phyloP scores from a whole-genome alignment of 1,140 invertebrate species.

The Drosophila ercepeae region DNA sequence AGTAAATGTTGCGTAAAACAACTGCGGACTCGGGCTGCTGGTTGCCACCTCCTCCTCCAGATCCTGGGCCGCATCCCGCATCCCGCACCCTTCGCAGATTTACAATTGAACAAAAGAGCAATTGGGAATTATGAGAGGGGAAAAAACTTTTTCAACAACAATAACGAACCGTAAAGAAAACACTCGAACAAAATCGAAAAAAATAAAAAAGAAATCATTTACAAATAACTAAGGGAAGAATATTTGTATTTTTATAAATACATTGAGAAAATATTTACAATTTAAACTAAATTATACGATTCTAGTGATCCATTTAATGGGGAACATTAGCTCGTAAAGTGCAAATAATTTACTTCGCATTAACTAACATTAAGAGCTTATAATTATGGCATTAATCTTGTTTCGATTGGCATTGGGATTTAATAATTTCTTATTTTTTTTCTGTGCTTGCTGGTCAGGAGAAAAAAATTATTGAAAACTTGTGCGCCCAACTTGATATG shows the following conservation, averaged over 20 bases:
- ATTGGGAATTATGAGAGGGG: constrained; percentile 76
- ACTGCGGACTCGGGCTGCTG: constrained; percentile 56
- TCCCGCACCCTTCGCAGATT: constrained; percentile 20
- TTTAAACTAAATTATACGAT: neutral
- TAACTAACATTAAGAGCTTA: neutral
- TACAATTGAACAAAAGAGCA: constrained; percentile 79
- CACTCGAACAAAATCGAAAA: constrained; percentile 36
- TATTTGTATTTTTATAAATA: constrained; percentile 2
- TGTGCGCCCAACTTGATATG: constrained; percentile 37
- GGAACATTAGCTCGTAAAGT: neutral
- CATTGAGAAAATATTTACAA: neutral
- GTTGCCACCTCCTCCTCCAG: constrained; percentile 2
- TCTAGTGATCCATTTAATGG: neutral
- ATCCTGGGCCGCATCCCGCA: neutral
- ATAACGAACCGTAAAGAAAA: constrained; percentile 51
- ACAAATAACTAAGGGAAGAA: constrained; percentile 10
- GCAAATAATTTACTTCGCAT: neutral
- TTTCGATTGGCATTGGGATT: too few relatives aligned
- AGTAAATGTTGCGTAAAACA: constrained; percentile 80
- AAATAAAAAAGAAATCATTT: constrained; percentile 15
- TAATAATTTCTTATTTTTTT: constrained; percentile 5
- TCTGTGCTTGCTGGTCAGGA: neutral
- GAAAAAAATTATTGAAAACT: constrained; percentile 42
- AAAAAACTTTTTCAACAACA: constrained; percentile 70
- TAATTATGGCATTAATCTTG: neutral